A percentile compares a stretch with the other conserved stretches of the same genome.
Conservation (phyloP, 2,113 vertebrate species). For the Pseudorectes ferrugineus region DNA sequence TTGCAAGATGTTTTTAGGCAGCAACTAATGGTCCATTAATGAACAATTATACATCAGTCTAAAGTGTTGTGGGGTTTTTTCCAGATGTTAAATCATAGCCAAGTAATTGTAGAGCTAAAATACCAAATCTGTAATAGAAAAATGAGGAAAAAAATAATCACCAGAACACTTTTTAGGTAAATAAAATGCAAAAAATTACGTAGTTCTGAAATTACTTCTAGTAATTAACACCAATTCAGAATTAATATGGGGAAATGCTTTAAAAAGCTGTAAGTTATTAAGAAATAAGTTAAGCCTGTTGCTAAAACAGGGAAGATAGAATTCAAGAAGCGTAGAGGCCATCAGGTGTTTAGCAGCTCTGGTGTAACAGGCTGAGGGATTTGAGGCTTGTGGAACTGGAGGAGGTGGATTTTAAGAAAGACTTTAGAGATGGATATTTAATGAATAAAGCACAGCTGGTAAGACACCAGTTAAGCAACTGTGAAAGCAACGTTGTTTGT, state of each 20-base stretch:
- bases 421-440: neutral
- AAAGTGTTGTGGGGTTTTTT: neutral
- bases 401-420: neutral
- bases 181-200: neutral
- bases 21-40: neutral
- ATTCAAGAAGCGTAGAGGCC: rapidly evolving
- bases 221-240: neutral
- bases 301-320: neutral
- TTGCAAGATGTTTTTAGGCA: neutral
- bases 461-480: neutral
- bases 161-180: neutral
- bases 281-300: neutral
- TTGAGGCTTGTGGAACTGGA: neutral
- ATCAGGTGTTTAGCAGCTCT: rapidly evolving
- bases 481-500: neutral
- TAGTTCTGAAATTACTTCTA: neutral
- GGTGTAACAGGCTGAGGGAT: neutral
- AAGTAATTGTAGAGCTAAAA: neutral
- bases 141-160: neutral
- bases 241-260: neutral
- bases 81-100: neutral
- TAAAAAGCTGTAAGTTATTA: neutral
- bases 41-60: neutral
- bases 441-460: neutral
- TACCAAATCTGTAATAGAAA: neutral